phyloP scores from a whole-genome alignment of 2,797 vertebrate species.

The Onychomys leucogaster region DNA sequence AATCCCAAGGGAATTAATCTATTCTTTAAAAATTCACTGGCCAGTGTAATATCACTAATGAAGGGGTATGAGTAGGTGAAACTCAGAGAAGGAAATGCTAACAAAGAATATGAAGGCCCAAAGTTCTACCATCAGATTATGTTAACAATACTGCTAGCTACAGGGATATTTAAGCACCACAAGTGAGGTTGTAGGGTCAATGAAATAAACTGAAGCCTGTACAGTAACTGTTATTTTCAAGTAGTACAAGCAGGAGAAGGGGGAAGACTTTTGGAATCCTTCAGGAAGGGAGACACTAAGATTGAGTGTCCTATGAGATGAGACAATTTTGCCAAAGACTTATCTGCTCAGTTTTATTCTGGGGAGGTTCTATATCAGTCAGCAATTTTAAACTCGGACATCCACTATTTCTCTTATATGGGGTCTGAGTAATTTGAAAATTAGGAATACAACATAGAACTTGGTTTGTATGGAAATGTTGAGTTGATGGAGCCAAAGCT shows the following conservation, averaged over 20 bases:
- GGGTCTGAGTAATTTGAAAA: background rate
- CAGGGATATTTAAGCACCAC: background rate
- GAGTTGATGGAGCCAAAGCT: background rate
- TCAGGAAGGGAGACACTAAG: background rate
- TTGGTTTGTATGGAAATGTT: background rate
- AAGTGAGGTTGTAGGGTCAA: fast-evolving
- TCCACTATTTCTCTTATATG: background rate
- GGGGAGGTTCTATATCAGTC: background rate
- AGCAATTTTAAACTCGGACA: background rate
- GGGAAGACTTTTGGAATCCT: background rate
- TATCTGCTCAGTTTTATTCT: background rate
- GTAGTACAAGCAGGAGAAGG: fast-evolving
- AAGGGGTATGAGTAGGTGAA: background rate
- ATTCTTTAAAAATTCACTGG: background rate
- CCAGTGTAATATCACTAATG: background rate
- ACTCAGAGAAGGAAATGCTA: background rate
- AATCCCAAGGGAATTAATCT: background rate
- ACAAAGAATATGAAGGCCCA: background rate
- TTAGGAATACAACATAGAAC: background rate
- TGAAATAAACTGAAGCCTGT: too few relatives aligned
- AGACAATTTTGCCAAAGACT: background rate
- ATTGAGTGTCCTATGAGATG: background rate
- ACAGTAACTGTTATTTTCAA: background rate
- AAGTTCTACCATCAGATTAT: fast-evolving
- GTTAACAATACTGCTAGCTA: background rate